phyloP scores from a whole-genome alignment of 2,797 vertebrate species.

The Sebastes iracundus region DNA sequence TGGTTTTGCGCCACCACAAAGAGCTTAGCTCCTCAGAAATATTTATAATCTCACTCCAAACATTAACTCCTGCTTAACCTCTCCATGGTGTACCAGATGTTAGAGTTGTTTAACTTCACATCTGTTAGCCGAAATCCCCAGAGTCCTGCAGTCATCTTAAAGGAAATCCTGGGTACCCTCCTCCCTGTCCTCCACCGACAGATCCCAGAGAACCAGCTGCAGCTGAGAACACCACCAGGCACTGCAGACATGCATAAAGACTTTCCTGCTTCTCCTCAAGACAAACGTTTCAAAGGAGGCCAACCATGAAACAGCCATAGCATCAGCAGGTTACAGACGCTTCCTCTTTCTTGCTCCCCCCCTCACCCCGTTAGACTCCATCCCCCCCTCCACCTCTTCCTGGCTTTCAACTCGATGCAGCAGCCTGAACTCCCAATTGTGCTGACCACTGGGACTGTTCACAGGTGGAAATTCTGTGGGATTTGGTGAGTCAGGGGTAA shows the following conservation, averaged over 20 bases:
- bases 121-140: constrained; percentile 25
- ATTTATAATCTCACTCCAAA: background rate
- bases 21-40: background rate
- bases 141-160: background rate
- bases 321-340: constrained; percentile 31
- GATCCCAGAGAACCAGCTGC: constrained; percentile 45
- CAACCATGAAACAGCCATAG: constrained; percentile 52
- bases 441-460: constrained; percentile 12
- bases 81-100: constrained; percentile 16
- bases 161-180: constrained; percentile 54
- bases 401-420: constrained; percentile 41
- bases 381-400: constrained; percentile 30
- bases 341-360: constrained; percentile 26
- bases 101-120: constrained; percentile 25
- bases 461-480: constrained; percentile 19
- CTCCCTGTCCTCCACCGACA: background rate
- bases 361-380: background rate
- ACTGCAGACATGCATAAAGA: constrained; percentile 3
- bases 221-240: background rate
- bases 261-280: constrained; percentile 44
- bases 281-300: constrained; percentile 44
- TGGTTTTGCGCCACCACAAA: background rate
- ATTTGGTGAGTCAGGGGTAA: constrained; percentile 20
- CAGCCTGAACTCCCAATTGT: constrained; percentile 7
- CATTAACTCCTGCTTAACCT: constrained; percentile 1